Percentiles rank a stretch among this genome's conserved stretches.
These are phyloP conservation scores for Phyllopteryx taeniolatus DNA, from an alignment of 2,113 vertebrate species.

Conservation along the genomic window DNA sequence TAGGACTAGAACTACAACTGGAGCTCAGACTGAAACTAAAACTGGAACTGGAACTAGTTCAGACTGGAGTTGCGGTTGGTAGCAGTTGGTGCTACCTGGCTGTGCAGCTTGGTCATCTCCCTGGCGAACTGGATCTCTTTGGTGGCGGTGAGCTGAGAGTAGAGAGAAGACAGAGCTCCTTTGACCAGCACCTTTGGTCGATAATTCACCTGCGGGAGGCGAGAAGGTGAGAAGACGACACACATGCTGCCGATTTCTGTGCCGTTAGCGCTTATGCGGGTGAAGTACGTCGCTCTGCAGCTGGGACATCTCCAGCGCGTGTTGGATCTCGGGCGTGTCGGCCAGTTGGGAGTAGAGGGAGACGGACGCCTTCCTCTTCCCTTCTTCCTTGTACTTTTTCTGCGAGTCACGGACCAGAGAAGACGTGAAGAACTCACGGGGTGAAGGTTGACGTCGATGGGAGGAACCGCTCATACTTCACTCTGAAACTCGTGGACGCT, in stretches of 20 bases:
- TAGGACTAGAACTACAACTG: too few relatives aligned
- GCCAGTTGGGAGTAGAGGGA: slow-evolving; percentile 85
- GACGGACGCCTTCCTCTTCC: slow-evolving; percentile 77
- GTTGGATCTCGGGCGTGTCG: slow-evolving; percentile 84
- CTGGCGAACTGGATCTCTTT: slow-evolving; percentile 60
- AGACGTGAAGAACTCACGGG: not conserved
- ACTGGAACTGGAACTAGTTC: not conserved
- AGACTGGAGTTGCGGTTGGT: too few relatives aligned
- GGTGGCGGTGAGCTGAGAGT: slow-evolving; percentile 62
- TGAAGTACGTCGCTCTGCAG: slow-evolving; percentile 83
- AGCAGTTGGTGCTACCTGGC: slow-evolving; percentile 43
- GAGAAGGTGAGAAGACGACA: not conserved
- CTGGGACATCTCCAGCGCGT: slow-evolving; percentile 79
- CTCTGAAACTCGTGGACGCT: slow-evolving; percentile 55
- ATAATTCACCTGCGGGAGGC: slow-evolving; percentile 52
- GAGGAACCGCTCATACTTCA: slow-evolving; percentile 32
- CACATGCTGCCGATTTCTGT: not conserved
- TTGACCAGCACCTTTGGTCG: slow-evolving; percentile 34
- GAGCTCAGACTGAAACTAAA: not conserved
- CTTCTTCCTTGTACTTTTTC: slow-evolving; percentile 78
- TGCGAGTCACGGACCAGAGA: slow-evolving; percentile 1
- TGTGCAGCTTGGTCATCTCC: slow-evolving; percentile 63
- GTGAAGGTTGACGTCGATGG: not conserved
- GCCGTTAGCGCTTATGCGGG: not conserved
- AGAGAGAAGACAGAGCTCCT: slow-evolving; percentile 53